phyloP scores from a whole-genome alignment of 2,797 vertebrate genomes.

The Tapirus indicus region DNA sequence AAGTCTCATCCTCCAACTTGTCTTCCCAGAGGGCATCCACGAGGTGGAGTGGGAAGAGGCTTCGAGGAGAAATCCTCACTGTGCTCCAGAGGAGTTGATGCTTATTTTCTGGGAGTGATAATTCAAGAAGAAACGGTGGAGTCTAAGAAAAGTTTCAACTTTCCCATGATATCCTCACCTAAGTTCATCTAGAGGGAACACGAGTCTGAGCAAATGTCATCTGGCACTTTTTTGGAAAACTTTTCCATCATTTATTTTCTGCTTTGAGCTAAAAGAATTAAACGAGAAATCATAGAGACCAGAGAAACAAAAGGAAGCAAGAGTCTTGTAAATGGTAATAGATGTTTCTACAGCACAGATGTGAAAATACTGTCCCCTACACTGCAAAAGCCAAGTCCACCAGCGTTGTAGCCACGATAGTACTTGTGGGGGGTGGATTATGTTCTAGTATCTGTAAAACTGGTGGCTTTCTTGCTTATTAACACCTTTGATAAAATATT shows the following conservation, averaged over 20 bases:
- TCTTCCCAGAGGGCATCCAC: background rate
- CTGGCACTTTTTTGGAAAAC: background rate
- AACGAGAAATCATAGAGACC: background rate
- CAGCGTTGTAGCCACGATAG: background rate
- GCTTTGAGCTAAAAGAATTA: background rate
- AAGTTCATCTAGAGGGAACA: background rate
- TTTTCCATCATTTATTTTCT: slow-evolving; percentile 25
- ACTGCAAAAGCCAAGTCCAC: background rate
- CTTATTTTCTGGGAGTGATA: background rate
- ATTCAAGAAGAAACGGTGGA: background rate
- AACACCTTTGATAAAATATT: slow-evolving; percentile 7
- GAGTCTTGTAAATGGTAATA: background rate
- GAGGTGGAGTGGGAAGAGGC: background rate
- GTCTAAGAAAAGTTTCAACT: background rate
- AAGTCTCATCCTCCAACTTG: background rate
- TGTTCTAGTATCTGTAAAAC: background rate
- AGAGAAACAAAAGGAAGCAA: background rate
- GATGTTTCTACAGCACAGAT: background rate
- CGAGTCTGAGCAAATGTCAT: background rate
- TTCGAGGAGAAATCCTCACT: background rate
- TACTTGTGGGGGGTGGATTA: background rate
- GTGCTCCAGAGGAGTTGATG: background rate
- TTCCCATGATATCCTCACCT: background rate
- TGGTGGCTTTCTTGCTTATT: background rate
- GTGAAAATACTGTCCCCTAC: background rate